phyloP scores from a whole-genome alignment of 2,113 vertebrate species.

The Pyxicephalus adspersus region DNA sequence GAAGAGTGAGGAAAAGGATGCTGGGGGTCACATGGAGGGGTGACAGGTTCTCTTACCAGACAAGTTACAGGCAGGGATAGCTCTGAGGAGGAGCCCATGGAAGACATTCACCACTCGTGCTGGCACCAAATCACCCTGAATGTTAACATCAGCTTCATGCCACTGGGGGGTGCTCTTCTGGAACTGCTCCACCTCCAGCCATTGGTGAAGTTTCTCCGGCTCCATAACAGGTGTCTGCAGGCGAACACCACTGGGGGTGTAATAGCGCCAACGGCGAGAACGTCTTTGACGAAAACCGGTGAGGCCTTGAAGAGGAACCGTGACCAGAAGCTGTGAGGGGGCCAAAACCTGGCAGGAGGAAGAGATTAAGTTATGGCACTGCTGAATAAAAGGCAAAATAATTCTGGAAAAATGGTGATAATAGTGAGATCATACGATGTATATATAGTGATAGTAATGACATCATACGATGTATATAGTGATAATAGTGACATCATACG shows the following conservation, averaged over 20 bases:
- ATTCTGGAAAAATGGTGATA: too few species aligned
- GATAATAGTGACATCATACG: too few species aligned
- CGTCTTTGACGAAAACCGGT: conserved; percentile 72
- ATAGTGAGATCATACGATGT: too few species aligned
- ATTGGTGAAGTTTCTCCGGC: conserved; percentile 80
- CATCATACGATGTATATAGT: too few species aligned
- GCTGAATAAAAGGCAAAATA: too few species aligned
- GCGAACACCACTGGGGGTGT: conserved; percentile 72
- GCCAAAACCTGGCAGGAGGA: conserved; percentile 72
- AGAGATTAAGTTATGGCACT: too few species aligned
- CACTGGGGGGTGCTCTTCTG: conserved; percentile 77
- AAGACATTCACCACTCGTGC: conserved; percentile 78
- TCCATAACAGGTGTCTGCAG: conserved; percentile 74
- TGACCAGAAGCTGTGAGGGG: conserved; percentile 77
- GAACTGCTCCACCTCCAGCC: conserved; percentile 81
- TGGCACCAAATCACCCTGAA: conserved; percentile 79
- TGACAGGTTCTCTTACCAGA: conserved; percentile 27
- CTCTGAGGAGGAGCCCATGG: conserved; percentile 75
- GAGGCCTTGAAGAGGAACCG: conserved; percentile 77
- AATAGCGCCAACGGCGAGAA: conserved; percentile 75
- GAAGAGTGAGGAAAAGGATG: not conserved
- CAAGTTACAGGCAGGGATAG: conserved; percentile 70
- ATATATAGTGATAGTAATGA: too few species aligned
- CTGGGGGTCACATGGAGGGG: not conserved
- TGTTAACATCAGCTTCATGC: conserved; percentile 75